Evolutionary conservation across 2,113 vertebrate species (phyloP).

Genomic region (Tragelaphus strepsiceros): DNA sequence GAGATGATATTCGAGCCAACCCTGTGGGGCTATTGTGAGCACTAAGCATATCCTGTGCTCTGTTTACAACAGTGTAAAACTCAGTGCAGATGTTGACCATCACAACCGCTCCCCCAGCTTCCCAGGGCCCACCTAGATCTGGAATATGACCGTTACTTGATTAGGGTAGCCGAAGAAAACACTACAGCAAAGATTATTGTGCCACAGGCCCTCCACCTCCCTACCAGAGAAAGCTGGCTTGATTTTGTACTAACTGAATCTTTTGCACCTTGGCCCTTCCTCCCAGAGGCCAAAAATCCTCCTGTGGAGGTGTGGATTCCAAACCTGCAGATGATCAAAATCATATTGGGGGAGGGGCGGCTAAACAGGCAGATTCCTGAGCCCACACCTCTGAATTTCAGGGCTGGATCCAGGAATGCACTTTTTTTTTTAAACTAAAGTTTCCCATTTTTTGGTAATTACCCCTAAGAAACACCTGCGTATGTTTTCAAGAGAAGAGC

Average conservation of each 20-base stretch:
- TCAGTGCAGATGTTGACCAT: background rate
- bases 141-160: accelerated
- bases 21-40: background rate
- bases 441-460: background rate
- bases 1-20: background rate
- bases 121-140: background rate
- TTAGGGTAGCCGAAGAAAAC: background rate
- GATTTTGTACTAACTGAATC: background rate
- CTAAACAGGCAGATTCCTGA: background rate
- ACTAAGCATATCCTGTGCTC: accelerated
- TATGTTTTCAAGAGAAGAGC: background rate
- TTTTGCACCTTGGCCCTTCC: background rate
- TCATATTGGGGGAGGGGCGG: background rate
- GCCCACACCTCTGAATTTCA: background rate
- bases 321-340: background rate
- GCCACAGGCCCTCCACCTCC: background rate
- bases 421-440: background rate
- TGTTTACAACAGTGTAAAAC: background rate
- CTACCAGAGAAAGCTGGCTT: too few species aligned
- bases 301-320: background rate
- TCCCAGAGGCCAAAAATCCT: background rate
- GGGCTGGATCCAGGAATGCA: background rate
- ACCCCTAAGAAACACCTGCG: background rate
- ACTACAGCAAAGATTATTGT: background rate
- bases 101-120: background rate